Evolutionary conservation across 2,888 invertebrate genomes (phyloP).

Genomic region (Pyralis farinalis): DNA sequence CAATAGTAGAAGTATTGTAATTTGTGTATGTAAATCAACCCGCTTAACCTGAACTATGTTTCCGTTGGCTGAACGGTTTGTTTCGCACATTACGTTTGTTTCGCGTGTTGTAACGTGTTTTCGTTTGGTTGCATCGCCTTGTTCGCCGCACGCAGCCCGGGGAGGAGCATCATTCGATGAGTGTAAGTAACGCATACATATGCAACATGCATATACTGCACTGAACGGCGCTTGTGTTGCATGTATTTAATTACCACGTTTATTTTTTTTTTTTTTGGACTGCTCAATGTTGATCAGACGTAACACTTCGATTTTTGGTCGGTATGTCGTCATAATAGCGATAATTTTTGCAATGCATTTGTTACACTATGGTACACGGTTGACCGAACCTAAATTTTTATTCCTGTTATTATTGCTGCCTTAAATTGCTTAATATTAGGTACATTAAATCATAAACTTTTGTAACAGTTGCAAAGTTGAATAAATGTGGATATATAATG

Average conservation of each 20-base stretch:
- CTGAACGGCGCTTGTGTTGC: background rate
- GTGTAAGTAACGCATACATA: conserved; percentile 79
- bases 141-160: conserved; percentile 80
- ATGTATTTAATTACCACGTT: background rate
- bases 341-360: no score
- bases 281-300: no score
- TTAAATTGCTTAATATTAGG: no score
- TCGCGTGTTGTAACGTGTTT: conserved; percentile 65
- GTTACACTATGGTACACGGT: no score
- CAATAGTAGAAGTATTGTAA: background rate
- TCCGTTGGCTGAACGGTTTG: conserved; percentile 6
- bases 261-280: no score
- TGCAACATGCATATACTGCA: conserved; percentile 15
- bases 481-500: no score
- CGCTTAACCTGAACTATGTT: background rate
- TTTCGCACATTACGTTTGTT: conserved; percentile 36
- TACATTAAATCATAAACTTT: no score
- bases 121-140: conserved; percentile 75
- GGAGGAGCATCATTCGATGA: conserved; percentile 87
- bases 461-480: no score
- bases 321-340: no score
- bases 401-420: no score
- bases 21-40: background rate
- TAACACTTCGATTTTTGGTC: no score
- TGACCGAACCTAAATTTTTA: no score